These are phyloP conservation scores for Gonioctena quinquepunctata DNA, from an alignment of 1,140 invertebrate species.

Conservation along the genomic window DNA sequence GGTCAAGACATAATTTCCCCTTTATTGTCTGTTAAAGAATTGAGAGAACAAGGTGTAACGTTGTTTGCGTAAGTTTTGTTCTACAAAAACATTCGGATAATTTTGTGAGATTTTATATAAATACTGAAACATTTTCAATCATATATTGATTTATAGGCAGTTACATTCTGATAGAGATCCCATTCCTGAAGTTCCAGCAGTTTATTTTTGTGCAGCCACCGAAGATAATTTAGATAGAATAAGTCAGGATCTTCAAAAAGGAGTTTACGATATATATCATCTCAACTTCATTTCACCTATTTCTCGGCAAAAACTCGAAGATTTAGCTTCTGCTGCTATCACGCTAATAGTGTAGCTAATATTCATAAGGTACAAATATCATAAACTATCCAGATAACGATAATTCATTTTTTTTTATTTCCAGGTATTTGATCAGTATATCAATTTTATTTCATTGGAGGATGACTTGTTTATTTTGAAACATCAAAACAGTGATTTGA, in stretches of 20 bases:
- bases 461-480: constrained; percentile 96
- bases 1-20: constrained; percentile 99
- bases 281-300: constrained; percentile 98
- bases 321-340: constrained; percentile 89
- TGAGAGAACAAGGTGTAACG: constrained; percentile 95
- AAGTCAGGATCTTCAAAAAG: constrained; percentile 88
- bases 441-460: constrained; percentile 98
- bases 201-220: constrained; percentile 98
- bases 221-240: constrained; percentile 96
- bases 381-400: constrained; percentile 15
- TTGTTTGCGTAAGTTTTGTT: constrained; percentile 87
- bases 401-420: constrained; percentile 25
- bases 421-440: constrained; percentile 92
- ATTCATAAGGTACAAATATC: constrained; percentile 94
- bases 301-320: constrained; percentile 91
- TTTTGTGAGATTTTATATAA: neutral
- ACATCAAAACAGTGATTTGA: constrained; percentile 86
- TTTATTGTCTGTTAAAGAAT: constrained; percentile 92
- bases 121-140: neutral
- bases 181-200: constrained; percentile 96
- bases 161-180: constrained; percentile 92
- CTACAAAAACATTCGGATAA: neutral
- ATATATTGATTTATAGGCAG: constrained; percentile 62
- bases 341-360: constrained; percentile 85
- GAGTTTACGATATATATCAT: constrained; percentile 94